Percentiles rank a stretch among this genome's conserved stretches.
Conservation (phyloP, 1,140 invertebrate species). For the Nebria ingens region DNA sequence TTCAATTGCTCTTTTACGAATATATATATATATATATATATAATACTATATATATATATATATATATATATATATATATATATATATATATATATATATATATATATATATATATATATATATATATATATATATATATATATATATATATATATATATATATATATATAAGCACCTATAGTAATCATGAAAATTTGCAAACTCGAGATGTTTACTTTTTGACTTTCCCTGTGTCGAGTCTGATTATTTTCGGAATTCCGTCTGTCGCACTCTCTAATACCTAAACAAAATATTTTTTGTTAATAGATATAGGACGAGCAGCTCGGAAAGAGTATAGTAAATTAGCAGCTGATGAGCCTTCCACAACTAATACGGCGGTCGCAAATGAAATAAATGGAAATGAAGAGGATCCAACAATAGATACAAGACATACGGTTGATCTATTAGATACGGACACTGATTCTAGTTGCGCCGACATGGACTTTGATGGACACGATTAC, state of each 20-base stretch:
- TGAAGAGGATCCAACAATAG: not conserved
- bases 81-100: not conserved
- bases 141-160: conserved; percentile 3
- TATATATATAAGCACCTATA: not conserved
- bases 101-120: not conserved
- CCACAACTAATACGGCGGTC: too few species aligned
- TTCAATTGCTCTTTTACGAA: not conserved
- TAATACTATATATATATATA: not conserved
- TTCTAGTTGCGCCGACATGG: conserved; percentile 9
- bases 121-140: not conserved
- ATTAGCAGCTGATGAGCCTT: not conserved
- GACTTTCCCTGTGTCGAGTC: not conserved
- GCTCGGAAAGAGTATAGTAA: conserved; percentile 10
- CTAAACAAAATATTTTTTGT: not conserved
- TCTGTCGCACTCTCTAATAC: too few species aligned
- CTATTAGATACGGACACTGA: conserved; percentile 7
- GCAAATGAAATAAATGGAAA: not conserved
- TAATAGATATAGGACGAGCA: conserved; percentile 7
- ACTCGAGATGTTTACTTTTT: not conserved
- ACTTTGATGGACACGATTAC: conserved; percentile 8
- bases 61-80: conserved; percentile 2
- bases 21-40: conserved; percentile 10
- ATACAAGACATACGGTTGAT: not conserved
- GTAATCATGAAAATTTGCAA: not conserved
- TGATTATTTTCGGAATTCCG: too few species aligned